A percentile compares a stretch with the other conserved stretches of the same genome.
These are phyloP conservation scores for Drosophila leontia DNA, from an alignment of 1,140 invertebrate genomes.

Conservation along the genomic window DNA sequence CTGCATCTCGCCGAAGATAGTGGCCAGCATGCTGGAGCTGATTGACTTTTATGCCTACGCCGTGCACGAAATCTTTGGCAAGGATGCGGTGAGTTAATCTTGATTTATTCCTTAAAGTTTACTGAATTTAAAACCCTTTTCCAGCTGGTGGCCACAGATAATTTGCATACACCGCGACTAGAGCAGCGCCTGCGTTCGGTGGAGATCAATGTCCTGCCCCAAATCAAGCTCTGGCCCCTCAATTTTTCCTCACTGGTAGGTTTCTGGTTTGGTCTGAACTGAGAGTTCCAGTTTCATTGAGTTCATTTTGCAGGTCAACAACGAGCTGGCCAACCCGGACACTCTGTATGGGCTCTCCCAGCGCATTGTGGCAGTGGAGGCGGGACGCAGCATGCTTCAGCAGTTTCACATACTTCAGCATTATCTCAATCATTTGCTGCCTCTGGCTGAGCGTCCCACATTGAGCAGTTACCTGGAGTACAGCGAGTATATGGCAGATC, in stretches of 20 bases:
- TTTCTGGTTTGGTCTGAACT: background rate
- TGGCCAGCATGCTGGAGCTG: slow-evolving; percentile 95
- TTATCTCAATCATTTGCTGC: slow-evolving; percentile 92
- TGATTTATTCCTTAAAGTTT: background rate
- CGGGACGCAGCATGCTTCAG: slow-evolving; percentile 94
- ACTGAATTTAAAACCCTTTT: background rate
- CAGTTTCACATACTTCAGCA: slow-evolving; percentile 94
- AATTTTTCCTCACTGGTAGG: slow-evolving; percentile 81
- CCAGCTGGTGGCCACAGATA: slow-evolving; percentile 85
- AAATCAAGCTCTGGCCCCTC: slow-evolving; percentile 80
- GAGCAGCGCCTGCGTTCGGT: slow-evolving; percentile 91
- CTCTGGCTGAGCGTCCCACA: slow-evolving; percentile 84
- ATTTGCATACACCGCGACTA: slow-evolving; percentile 89
- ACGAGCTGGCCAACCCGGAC: slow-evolving; percentile 89
- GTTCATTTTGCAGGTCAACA: slow-evolving; percentile 77
- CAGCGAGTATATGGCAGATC: slow-evolving; percentile 87
- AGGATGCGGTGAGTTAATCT: slow-evolving; percentile 88
- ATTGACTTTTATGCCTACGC: slow-evolving; percentile 98
- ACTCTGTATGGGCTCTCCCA: slow-evolving; percentile 93
- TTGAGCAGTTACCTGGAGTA: slow-evolving; percentile 81
- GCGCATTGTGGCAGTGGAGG: slow-evolving; percentile 96
- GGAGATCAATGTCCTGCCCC: slow-evolving; percentile 87
- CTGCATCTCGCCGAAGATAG: slow-evolving; percentile 96
- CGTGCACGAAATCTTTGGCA: slow-evolving; percentile 95
- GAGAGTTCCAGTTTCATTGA: too few relatives aligned